Conservation (phyloP, 2,888 invertebrate species). For the Hoplodrina blanda region DNA sequence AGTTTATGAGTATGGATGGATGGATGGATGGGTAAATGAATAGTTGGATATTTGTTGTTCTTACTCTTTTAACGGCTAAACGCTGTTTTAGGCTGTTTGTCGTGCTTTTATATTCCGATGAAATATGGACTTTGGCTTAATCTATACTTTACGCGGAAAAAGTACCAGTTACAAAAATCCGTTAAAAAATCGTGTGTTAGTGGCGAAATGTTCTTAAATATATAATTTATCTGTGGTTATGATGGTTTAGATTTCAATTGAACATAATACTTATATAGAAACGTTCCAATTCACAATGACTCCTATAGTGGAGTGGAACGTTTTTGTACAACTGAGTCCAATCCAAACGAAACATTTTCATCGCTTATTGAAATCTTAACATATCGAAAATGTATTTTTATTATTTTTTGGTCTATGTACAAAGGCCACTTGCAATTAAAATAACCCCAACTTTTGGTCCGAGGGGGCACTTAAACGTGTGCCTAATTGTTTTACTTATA, state of each 20-base stretch:
- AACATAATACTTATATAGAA: too few relatives aligned
- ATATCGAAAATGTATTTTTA: neutral
- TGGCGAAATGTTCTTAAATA: neutral
- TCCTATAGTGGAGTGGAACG: too few relatives aligned
- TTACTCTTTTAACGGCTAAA: too few relatives aligned
- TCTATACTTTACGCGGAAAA: too few relatives aligned
- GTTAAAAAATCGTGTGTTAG: neutral
- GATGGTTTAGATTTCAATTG: neutral
- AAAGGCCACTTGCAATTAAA: conserved; percentile 45
- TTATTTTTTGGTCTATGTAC: neutral
- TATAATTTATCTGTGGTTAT: neutral
- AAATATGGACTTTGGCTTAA: too few relatives aligned
- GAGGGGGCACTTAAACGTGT: conserved; percentile 26
- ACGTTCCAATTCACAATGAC: too few relatives aligned
- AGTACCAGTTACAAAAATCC: neutral
- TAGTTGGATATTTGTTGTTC: too few relatives aligned
- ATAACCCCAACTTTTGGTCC: conserved; percentile 20
- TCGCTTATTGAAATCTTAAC: neutral
- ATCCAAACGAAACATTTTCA: neutral
- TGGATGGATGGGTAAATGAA: too few relatives aligned
- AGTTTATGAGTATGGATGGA: too few relatives aligned
- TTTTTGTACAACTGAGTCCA: too few relatives aligned
- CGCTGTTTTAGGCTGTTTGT: too few relatives aligned
- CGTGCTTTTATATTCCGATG: too few relatives aligned
- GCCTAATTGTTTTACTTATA: conserved; percentile 73